These are phyloP conservation scores for Poecilus cupreus DNA, from an alignment of 2,888 invertebrate species.

Conservation along the genomic window DNA sequence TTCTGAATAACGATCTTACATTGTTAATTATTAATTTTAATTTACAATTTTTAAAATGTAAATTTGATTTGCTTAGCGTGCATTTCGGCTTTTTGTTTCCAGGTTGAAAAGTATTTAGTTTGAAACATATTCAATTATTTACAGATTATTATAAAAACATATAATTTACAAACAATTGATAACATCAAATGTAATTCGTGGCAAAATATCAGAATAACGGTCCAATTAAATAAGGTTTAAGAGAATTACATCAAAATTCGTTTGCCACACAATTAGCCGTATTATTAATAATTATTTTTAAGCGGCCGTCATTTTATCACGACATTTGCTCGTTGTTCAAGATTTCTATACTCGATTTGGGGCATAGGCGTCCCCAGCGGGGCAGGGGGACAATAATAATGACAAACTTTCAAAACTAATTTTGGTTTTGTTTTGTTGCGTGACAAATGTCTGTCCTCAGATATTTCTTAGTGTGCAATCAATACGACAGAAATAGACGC, in stretches of 20 bases:
- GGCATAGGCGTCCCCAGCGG: background rate
- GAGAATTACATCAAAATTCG: conserved; percentile 33
- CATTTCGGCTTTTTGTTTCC: background rate
- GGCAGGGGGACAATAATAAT: conserved; percentile 34
- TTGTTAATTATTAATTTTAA: too few species aligned
- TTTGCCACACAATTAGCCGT: conserved; percentile 8
- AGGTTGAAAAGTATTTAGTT: background rate
- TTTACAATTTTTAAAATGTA: too few species aligned
- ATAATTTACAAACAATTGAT: background rate
- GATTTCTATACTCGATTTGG: conserved; percentile 5
- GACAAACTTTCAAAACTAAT: conserved; percentile 58
- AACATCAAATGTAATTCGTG: conserved; percentile 31
- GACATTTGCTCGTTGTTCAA: conserved; percentile 52
- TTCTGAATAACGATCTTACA: too few species aligned
- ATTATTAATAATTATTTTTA: conserved; percentile 56
- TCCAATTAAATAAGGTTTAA: conserved; percentile 39
- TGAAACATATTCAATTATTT: conserved; percentile 2
- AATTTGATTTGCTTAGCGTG: too few species aligned
- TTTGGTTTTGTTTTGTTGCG: conserved; percentile 54
- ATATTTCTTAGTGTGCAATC: conserved; percentile 32
- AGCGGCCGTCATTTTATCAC: conserved; percentile 45
- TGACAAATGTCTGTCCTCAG: conserved; percentile 55
- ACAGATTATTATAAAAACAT: conserved; percentile 19
- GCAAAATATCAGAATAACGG: conserved; percentile 5
- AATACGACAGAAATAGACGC: conserved; percentile 43